Percentiles rank a stretch among this genome's conserved stretches.
These are phyloP conservation scores for Chascanopsetta lugubris DNA, from an alignment of 2,113 vertebrate genomes.

Conservation along the genomic window DNA sequence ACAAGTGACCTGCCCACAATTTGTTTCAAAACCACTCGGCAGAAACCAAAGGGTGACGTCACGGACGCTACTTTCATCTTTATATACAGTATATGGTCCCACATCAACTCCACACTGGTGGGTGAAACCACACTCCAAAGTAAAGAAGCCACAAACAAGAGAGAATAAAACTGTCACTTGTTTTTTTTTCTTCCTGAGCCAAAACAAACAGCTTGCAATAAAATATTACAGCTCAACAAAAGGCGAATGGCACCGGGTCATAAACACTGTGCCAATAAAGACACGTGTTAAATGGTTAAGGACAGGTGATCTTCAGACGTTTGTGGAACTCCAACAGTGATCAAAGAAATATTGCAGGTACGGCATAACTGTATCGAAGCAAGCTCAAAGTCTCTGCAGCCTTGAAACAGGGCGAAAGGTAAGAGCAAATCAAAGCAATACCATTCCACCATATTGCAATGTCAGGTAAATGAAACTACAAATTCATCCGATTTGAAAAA, in stretches of 20 bases:
- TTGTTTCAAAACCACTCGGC: too few relatives aligned
- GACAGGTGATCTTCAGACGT: not conserved
- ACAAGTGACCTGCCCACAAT: too few relatives aligned
- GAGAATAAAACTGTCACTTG: slow-evolving; percentile 14
- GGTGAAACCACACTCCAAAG: slow-evolving; percentile 38
- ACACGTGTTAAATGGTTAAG: not conserved
- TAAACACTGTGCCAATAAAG: not conserved
- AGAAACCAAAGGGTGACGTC: too few relatives aligned
- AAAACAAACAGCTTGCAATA: not conserved
- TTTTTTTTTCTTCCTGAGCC: not conserved
- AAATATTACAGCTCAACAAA: not conserved
- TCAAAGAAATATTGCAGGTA: not conserved
- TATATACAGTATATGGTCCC: too few relatives aligned
- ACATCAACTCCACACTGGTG: slow-evolving; percentile 12
- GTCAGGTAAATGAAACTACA: too few relatives aligned
- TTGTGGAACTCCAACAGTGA: not conserved
- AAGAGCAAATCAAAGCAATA: not conserved
- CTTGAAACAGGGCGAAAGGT: not conserved
- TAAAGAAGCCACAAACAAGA: slow-evolving; percentile 4
- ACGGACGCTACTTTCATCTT: too few relatives aligned
- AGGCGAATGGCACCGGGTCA: not conserved
- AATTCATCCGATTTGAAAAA: too few relatives aligned
- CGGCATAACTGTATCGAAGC: not conserved
- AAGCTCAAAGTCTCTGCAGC: not conserved
- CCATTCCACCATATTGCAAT: not conserved